Evolutionary conservation across 2,797 vertebrate genomes (phyloP).

Genomic region (Lithobates sylvaticus): DNA sequence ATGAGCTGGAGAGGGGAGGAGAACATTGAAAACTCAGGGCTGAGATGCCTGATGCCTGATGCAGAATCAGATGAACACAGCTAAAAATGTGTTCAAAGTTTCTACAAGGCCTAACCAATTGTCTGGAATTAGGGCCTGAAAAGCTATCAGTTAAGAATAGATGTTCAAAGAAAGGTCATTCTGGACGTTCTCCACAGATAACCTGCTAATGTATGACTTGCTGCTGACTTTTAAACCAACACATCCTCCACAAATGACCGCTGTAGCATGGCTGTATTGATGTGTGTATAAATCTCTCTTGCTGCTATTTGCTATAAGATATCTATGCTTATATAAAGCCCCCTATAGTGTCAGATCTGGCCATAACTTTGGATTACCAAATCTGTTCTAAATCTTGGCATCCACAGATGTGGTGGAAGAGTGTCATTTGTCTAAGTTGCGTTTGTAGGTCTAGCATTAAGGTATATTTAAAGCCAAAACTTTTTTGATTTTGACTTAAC

Average conservation of each 20-base stretch:
- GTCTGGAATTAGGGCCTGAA: neutral
- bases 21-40: too few relatives aligned
- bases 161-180: neutral
- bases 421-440: neutral
- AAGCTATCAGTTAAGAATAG: constrained; percentile 1
- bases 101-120: neutral
- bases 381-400: neutral
- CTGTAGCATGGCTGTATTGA: neutral
- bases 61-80: too few relatives aligned
- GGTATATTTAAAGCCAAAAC: too few relatives aligned
- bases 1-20: too few relatives aligned
- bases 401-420: neutral
- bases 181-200: neutral
- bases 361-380: too few relatives aligned
- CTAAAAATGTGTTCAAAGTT: neutral
- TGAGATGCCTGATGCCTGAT: too few relatives aligned
- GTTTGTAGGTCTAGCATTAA: too few relatives aligned
- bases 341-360: too few relatives aligned
- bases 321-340: neutral
- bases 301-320: neutral
- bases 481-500: too few relatives aligned
- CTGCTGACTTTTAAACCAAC: neutral
- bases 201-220: neutral
- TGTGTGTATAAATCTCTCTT: neutral
- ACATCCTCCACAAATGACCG: neutral